These are phyloP conservation scores for Amiota mariae DNA, from an alignment of 2,888 invertebrate species.

Conservation along the genomic window DNA sequence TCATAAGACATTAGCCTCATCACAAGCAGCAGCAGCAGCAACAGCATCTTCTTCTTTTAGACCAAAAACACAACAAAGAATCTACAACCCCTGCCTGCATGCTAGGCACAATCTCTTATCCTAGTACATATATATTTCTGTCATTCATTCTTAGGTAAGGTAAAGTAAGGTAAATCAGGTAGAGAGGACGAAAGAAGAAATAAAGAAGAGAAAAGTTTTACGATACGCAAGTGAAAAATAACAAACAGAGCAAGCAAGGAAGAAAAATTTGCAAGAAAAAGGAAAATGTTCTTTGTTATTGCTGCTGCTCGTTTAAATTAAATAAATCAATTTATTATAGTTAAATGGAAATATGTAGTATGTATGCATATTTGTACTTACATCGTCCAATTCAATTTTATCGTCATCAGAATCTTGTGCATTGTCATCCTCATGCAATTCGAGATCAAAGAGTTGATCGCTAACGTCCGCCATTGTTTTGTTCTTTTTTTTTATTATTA, in stretches of 20 bases:
- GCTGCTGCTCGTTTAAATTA: conserved; percentile 41
- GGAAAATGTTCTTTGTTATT: conserved; percentile 18
- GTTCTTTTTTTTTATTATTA: conserved; percentile 29
- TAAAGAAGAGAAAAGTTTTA: too few relatives aligned
- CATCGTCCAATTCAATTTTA: conserved; percentile 90
- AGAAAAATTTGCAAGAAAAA: conserved; percentile 16
- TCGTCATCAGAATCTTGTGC: conserved; percentile 85
- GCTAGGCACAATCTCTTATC: too few relatives aligned
- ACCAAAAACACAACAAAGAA: too few relatives aligned
- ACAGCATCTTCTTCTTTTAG: too few relatives aligned
- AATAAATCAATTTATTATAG: not conserved
- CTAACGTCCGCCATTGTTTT: conserved; percentile 71
- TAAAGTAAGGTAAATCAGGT: too few relatives aligned
- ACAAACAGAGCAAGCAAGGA: not conserved
- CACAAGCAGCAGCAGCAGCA: too few relatives aligned
- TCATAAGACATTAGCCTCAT: too few relatives aligned
- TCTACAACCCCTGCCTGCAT: too few relatives aligned
- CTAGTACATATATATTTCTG: too few relatives aligned
- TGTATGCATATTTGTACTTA: conserved; percentile 72
- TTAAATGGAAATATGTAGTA: not conserved
- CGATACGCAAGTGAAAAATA: conserved; percentile 14
- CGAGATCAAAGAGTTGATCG: conserved; percentile 92
- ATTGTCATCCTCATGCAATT: conserved; percentile 87
- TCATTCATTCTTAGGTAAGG: too few relatives aligned
- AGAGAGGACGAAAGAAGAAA: too few relatives aligned